phyloP scores from a whole-genome alignment of 2,113 vertebrate species.

The Neodon shergylaensis region DNA sequence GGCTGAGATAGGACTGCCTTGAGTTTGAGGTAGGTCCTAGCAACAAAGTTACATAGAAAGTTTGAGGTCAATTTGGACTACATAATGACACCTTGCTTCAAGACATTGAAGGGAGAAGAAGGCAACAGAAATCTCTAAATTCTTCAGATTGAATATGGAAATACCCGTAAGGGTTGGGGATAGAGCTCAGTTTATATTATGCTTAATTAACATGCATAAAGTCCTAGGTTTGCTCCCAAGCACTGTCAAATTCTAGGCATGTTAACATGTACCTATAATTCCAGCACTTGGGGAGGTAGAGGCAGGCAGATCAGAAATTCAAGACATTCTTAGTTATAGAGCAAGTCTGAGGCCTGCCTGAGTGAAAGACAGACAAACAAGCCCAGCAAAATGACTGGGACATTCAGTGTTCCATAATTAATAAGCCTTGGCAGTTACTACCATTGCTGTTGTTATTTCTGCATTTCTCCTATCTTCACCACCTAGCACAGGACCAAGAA shows the following conservation, averaged over 20 bases:
- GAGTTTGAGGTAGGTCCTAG: background rate
- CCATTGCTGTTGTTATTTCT: slow-evolving; percentile 13
- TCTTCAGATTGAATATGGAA: slow-evolving; percentile 27
- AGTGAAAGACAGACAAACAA: background rate
- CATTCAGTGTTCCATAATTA: background rate
- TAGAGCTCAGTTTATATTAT: background rate
- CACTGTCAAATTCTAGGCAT: background rate
- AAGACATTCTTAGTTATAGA: background rate
- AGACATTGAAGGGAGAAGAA: background rate
- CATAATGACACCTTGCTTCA: background rate
- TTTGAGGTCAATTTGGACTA: background rate
- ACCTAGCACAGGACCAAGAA: slow-evolving; percentile 43
- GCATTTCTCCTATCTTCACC: background rate
- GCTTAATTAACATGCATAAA: background rate
- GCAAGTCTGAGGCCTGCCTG: background rate
- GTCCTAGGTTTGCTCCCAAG: background rate
- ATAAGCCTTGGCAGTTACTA: background rate
- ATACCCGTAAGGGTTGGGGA: background rate
- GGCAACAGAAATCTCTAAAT: background rate
- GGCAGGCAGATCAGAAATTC: background rate
- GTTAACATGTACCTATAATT: background rate
- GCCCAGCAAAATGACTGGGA: background rate
- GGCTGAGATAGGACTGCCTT: background rate
- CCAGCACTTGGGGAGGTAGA: background rate
- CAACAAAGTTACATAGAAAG: background rate